These are phyloP conservation scores for Lanius ludovicianus DNA, from an alignment of 2,113 vertebrate genomes.

Conservation along the genomic window DNA sequence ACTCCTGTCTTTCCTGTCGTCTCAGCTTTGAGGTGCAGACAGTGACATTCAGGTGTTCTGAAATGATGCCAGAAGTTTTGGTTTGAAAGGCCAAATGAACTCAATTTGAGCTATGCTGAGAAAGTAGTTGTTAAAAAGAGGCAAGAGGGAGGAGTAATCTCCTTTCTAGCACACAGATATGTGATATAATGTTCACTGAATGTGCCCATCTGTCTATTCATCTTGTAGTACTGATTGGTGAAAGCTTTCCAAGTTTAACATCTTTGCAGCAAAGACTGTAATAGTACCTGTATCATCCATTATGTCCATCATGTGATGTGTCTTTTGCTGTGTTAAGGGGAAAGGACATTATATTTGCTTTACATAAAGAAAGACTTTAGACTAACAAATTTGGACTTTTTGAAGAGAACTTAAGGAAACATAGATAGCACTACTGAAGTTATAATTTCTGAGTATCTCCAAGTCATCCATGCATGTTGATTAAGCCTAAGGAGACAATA, in stretches of 20 bases:
- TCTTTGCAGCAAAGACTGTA: background rate
- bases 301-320: background rate
- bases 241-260: background rate
- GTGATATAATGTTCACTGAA: background rate
- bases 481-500: conserved; percentile 1
- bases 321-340: background rate
- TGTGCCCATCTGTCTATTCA: background rate
- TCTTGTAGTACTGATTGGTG: background rate
- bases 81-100: background rate
- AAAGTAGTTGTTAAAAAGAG: background rate
- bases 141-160: background rate
- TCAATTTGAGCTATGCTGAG: background rate
- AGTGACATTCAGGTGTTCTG: background rate
- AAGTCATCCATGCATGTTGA: background rate
- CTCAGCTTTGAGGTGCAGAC: background rate
- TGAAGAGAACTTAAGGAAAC: background rate
- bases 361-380: background rate
- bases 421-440: background rate
- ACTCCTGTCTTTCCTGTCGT: background rate
- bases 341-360: background rate
- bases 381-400: background rate
- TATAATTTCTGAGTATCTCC: background rate
- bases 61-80: background rate
- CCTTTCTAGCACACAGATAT: background rate
- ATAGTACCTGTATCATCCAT: background rate